Evolutionary conservation across 2,888 invertebrate species (phyloP), one percentile per base, ranked within the genome.

Genomic region (Drosophila algonquin): DNA sequence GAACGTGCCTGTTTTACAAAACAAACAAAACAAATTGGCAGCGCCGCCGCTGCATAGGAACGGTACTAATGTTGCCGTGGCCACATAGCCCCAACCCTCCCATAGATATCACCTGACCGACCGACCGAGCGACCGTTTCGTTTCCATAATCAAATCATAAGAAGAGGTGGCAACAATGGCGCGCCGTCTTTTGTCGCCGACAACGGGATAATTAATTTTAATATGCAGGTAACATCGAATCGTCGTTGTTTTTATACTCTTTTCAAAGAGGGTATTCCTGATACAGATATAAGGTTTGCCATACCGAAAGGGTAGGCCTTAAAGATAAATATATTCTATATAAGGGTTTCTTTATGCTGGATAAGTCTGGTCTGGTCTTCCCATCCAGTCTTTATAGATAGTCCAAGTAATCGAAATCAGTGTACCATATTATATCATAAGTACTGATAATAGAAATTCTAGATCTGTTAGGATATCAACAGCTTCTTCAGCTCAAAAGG

Each of bases 1-100:
- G 63, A 81, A 89, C 82, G 82, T 89, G 82, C 72, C 85, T 89
- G 87, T 81, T 83, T 83, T 83, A 83, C 79, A 89, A 83, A 87
- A 89, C 89, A 83, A 83, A 83, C 89, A 83, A 87, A 62, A 59
- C 40, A 44, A 54, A 74, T 35, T 46, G 48, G 46, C 30, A n/a
- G 45, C 27, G 72, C 14, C 14, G 40, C 40, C 40, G n/a, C 40
- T 40, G 40, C 40, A 40, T 40, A 40, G 40, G 40, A n/a, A 40
- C 40, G 68, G 64, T 73, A 82, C 77, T 86, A 86, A 88, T 84
- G 75, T 65, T 88, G 87, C 89, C 89, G 81, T 89, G 88, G 89
- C 78, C 67, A 51, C 48, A 45, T 46, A 27, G 56, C n/a, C 14
- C 6, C 14, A 10, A 5, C 14, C 40, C 35, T 12, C n/a, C 14